Evolutionary conservation across 1,140 invertebrate species (phyloP).

Genomic region (Bombus confusus): DNA sequence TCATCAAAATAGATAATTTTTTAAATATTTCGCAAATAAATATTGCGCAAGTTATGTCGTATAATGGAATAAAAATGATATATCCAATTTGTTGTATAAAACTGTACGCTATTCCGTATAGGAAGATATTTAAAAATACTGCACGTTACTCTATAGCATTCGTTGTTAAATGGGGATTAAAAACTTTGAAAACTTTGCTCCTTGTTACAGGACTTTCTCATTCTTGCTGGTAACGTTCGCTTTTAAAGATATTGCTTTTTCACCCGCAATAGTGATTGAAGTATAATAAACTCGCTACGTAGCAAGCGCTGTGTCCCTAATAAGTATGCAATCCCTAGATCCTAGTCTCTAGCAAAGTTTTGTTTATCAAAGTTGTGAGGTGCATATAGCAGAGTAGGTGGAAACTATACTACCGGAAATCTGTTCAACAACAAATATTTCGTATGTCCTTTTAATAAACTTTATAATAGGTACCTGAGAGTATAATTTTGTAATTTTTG

Average conservation of each 20-base stretch:
- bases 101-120: too few relatives aligned
- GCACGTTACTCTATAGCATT: background rate
- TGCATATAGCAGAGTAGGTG: background rate
- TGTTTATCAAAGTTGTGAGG: conserved; percentile 22
- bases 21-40: too few relatives aligned
- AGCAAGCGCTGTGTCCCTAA: background rate
- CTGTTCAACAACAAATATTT: background rate
- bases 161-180: background rate
- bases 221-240: background rate
- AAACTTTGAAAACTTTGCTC: background rate
- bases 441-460: background rate
- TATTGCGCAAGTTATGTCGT: too few relatives aligned
- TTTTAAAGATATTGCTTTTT: background rate
- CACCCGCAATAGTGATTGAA: conserved; percentile 8
- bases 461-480: background rate
- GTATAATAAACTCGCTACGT: background rate
- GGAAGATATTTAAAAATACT: background rate
- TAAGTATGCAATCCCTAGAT: conserved; percentile 30
- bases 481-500: background rate
- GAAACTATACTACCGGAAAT: background rate
- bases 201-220: conserved; percentile 2
- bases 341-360: background rate
- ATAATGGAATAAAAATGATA: background rate
- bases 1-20: too few relatives aligned
- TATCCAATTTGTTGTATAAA: background rate